Percentiles rank a stretch among this genome's conserved stretches.
Evolutionary conservation across 2,888 invertebrate species (phyloP).

Genomic region (Ligdia adustata): DNA sequence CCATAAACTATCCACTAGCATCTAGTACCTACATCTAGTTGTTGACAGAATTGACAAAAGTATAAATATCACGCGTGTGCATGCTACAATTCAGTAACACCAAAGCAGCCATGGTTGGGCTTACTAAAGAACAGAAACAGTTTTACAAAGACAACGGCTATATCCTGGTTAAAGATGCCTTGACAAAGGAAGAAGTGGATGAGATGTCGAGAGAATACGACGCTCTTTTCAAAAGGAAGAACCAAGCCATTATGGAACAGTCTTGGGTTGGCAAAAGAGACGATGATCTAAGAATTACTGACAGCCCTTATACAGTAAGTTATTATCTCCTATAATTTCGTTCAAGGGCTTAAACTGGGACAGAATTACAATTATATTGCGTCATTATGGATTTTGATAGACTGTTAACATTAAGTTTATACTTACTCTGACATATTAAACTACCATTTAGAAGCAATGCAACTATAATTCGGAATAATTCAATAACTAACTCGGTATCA

Average conservation of each 20-base stretch:
- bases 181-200: constrained; percentile 67
- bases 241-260: constrained; percentile 73
- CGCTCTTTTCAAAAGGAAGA: constrained; percentile 75
- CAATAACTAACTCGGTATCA: too few species aligned
- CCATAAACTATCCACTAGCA: constrained; percentile 23
- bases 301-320: constrained; percentile 55
- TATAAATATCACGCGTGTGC: constrained; percentile 19
- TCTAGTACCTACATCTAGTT: too few species aligned
- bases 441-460: too few species aligned
- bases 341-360: too few species aligned
- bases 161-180: constrained; percentile 74
- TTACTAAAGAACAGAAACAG: constrained; percentile 71
- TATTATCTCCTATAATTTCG: not conserved
- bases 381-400: too few species aligned
- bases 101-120: constrained; percentile 44
- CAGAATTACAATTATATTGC: too few species aligned
- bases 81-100: constrained; percentile 8
- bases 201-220: constrained; percentile 77
- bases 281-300: constrained; percentile 50
- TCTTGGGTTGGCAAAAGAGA: constrained; percentile 78
- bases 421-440: too few species aligned
- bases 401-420: too few species aligned
- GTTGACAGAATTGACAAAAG: not conserved
- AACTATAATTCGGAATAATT: too few species aligned
- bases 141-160: constrained; percentile 82